Evolutionary conservation across 2,797 vertebrate genomes (phyloP).

Genomic region (Sebastes taczanowskii): DNA sequence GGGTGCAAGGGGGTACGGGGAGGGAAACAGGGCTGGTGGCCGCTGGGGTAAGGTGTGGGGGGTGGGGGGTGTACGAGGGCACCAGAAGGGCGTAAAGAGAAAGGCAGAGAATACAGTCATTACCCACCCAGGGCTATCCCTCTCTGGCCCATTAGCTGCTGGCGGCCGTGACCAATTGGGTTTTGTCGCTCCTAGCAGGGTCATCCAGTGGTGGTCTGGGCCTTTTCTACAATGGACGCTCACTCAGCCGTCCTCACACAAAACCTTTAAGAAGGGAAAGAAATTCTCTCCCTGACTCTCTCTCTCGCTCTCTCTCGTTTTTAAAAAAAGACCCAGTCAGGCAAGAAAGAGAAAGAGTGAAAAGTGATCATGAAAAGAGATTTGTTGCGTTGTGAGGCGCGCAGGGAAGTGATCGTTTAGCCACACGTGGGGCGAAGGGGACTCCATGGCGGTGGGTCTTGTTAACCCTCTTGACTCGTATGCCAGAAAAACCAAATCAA

Average conservation of each 20-base stretch:
- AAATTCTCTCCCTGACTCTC: constrained; percentile 66
- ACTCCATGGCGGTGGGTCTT: constrained; percentile 66
- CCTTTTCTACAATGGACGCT: constrained; percentile 76
- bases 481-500: constrained; percentile 65
- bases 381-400: constrained; percentile 66
- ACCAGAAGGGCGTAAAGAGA: constrained; percentile 79
- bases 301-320: constrained; percentile 39
- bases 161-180: constrained; percentile 98
- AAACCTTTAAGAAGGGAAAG: constrained; percentile 67
- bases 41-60: constrained; percentile 40
- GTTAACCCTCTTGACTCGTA: constrained; percentile 69
- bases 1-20: constrained; percentile 40
- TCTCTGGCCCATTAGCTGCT: constrained; percentile 98
- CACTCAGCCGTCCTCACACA: constrained; percentile 77
- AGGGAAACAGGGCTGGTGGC: constrained; percentile 63
- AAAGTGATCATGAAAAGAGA: constrained; percentile 80
- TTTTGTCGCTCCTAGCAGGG: constrained; percentile 94
- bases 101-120: constrained; percentile 96
- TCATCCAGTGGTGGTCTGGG: constrained; percentile 90
- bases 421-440: constrained; percentile 73
- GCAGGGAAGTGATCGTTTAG: constrained; percentile 79
- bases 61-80: constrained; percentile 54
- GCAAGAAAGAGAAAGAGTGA: constrained; percentile 76
- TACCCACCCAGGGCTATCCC: constrained; percentile 90
- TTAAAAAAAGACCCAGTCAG: constrained; percentile 77